These are phyloP conservation scores for Trialeurodes vaporariorum DNA, from an alignment of 1,140 invertebrate genomes.

Conservation along the genomic window DNA sequence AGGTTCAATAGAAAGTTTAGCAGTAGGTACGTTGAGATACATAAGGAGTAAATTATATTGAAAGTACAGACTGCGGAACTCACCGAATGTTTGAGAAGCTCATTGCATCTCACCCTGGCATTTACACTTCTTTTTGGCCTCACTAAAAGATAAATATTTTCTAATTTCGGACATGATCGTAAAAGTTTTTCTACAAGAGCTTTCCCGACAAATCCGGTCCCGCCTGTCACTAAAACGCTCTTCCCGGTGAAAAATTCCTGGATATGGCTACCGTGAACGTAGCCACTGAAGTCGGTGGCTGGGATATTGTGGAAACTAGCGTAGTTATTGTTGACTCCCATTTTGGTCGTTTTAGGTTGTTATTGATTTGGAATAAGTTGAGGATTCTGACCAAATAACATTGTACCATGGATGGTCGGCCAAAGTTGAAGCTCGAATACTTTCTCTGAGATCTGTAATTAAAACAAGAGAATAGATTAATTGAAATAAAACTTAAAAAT, in stretches of 20 bases:
- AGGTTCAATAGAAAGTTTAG: too few species aligned
- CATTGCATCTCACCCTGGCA: constrained; percentile 42
- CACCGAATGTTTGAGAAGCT: constrained; percentile 56
- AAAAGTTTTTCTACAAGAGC: constrained; percentile 63
- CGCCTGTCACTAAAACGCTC: constrained; percentile 42
- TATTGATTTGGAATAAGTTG: too few species aligned
- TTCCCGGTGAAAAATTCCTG: constrained; percentile 42
- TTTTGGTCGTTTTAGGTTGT: neutral
- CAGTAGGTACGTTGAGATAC: too few species aligned
- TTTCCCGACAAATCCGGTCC: constrained; percentile 60
- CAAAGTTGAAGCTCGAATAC: too few species aligned
- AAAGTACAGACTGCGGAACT: too few species aligned
- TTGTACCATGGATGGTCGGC: too few species aligned
- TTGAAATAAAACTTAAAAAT: too few species aligned
- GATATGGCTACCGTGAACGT: neutral
- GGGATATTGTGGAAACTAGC: neutral
- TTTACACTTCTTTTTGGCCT: constrained; percentile 51
- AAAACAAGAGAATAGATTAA: too few species aligned
- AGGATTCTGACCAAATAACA: too few species aligned
- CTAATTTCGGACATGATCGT: constrained; percentile 56
- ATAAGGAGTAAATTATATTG: too few species aligned
- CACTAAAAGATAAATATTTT: constrained; percentile 58
- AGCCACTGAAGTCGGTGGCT: neutral
- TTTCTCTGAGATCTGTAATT: too few species aligned
- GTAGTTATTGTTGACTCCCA: neutral